A percentile compares a stretch with the other conserved stretches of the same genome.
These are phyloP conservation scores for Lithobius niger DNA, from an alignment of 1,140 invertebrate species.

Conservation along the genomic window DNA sequence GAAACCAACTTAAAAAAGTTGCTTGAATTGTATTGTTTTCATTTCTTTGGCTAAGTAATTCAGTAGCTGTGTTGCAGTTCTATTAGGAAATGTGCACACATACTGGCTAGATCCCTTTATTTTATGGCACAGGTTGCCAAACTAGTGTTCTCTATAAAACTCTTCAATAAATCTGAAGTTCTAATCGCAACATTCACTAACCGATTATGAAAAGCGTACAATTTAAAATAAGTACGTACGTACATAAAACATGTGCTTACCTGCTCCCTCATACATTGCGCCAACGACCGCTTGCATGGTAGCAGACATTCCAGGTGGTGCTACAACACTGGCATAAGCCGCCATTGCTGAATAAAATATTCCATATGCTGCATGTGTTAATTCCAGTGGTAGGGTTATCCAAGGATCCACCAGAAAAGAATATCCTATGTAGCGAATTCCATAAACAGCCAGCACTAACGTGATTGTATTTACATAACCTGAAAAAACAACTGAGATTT, in stretches of 20 bases:
- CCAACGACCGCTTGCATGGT: conserved; percentile 60
- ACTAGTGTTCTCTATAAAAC: too few species aligned
- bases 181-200: too few species aligned
- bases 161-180: too few species aligned
- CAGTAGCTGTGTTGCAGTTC: too few species aligned
- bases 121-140: too few species aligned
- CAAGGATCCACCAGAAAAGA: conserved; percentile 64
- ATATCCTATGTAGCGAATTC: conserved; percentile 63
- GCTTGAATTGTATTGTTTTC: too few species aligned
- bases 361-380: conserved; percentile 76
- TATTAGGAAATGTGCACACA: too few species aligned
- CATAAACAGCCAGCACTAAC: conserved; percentile 58
- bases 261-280: conserved; percentile 71
- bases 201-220: not conserved
- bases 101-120: too few species aligned
- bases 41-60: too few species aligned
- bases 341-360: conserved; percentile 77
- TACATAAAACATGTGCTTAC: too few species aligned
- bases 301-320: conserved; percentile 67
- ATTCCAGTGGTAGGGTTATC: conserved; percentile 66
- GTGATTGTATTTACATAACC: conserved; percentile 71
- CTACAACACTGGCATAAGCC: conserved; percentile 69
- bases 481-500: not conserved
- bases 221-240: too few species aligned
- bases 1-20: too few species aligned